These are phyloP conservation scores for Grammomys surdaster DNA, from an alignment of 2,113 vertebrate species.

Conservation along the genomic window DNA sequence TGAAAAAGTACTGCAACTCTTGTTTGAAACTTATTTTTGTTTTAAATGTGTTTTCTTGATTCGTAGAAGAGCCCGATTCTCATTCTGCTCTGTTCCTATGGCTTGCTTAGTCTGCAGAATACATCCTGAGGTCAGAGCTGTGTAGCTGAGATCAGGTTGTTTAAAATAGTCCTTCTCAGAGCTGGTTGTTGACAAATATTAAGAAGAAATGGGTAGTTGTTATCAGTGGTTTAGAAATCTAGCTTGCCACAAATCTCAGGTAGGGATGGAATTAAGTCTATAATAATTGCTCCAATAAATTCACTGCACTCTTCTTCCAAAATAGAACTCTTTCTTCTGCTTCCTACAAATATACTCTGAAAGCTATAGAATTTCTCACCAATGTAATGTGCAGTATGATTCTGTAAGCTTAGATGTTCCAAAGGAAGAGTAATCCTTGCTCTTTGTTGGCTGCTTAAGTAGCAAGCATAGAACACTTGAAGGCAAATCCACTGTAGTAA, in stretches of 20 bases:
- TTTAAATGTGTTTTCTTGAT: neutral
- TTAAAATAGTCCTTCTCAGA: neutral
- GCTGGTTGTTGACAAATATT: neutral
- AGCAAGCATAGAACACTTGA: neutral
- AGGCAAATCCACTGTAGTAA: neutral
- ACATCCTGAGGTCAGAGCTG: neutral
- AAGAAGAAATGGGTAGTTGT: neutral
- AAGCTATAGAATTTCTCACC: neutral
- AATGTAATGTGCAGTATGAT: neutral
- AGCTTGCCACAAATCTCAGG: neutral
- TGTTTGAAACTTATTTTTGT: constrained; percentile 23
- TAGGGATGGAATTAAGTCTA: neutral
- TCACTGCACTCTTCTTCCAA: neutral
- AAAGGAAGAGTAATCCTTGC: neutral
- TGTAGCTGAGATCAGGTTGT: neutral
- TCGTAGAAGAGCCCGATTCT: neutral
- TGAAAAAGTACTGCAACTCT: neutral
- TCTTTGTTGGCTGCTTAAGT: neutral
- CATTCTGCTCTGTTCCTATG: neutral
- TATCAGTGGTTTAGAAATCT: neutral
- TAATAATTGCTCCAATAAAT: constrained; percentile 16
- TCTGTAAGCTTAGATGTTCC: neutral
- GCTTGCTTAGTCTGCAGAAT: neutral
- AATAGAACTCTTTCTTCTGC: neutral
- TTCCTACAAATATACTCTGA: neutral